Conservation (phyloP, 1,140 invertebrate species). For the Drosophila grimshawi region DNA sequence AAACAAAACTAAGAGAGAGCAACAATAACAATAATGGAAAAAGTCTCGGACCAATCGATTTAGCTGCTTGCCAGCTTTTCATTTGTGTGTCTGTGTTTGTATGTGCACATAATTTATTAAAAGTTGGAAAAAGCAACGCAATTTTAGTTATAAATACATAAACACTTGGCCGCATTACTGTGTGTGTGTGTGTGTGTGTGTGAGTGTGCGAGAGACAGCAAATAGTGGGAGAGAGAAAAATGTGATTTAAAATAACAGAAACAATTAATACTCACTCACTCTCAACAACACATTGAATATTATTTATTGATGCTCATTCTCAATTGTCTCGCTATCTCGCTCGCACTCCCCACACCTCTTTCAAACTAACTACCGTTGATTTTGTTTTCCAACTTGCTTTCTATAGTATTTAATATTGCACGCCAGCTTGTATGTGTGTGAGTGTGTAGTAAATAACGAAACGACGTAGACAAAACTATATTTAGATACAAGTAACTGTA, state of each 20-base stretch:
- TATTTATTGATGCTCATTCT: constrained; percentile 71
- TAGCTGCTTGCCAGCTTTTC: constrained; percentile 63
- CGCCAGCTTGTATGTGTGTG: constrained; percentile 21
- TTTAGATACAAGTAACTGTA: constrained; percentile 41
- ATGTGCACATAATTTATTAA: constrained; percentile 71
- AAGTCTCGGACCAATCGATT: constrained; percentile 58
- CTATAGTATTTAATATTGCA: constrained; percentile 38
- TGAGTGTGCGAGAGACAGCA: constrained; percentile 1
- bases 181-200: constrained; percentile 20
- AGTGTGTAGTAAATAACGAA: constrained; percentile 17
- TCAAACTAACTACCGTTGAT: constrained; percentile 27
- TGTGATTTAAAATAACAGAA: constrained; percentile 71
- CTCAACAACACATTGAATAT: constrained; percentile 53
- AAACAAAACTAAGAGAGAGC: constrained; percentile 14
- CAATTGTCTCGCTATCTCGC: background rate
- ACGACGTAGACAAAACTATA: constrained; percentile 43
- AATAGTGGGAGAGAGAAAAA: constrained; percentile 37
- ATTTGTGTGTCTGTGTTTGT: constrained; percentile 38
- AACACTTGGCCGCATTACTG: constrained; percentile 58
- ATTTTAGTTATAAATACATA: constrained; percentile 73
- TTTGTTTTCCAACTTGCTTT: constrained; percentile 48
- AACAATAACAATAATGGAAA: constrained; percentile 31
- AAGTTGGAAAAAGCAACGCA: constrained; percentile 61
- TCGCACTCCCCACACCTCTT: background rate
- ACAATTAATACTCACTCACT: constrained; percentile 64